Base-by-base conservation (phyloP, 1,140 invertebrate species). In the Drosophila leontia region DNA sequence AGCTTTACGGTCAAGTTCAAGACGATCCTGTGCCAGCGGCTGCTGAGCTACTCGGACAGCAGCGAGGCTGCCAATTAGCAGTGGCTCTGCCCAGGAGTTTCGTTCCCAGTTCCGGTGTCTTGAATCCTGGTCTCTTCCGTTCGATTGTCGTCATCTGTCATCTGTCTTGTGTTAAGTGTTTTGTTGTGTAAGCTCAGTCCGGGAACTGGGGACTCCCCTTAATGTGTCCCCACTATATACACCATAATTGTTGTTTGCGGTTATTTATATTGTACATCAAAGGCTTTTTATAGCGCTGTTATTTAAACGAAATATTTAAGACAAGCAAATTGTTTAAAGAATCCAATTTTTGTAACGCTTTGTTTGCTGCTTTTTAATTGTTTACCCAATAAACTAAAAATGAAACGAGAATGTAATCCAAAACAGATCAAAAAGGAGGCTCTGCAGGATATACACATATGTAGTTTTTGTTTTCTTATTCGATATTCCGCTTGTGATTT, bases 1-100 rank as follows among this genome's bases (percentile, higher is more conserved):
- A 87, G 75, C 61, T 88, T 92, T 64, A 86, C 81, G 45, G 90
- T 92, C 35, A 91, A 91, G 67, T 93, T 93, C 61, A 93, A 93
- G 80, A 90, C 92, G 64, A 90, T 90, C 57, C 64, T 93, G 56
- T 92, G 92, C 75, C 92, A 93, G 80, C 91, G 91, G 12, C 68
- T 93, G 69, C 78, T 92, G 39, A 91, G 85, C 82, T 82, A 91
- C 70, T 92, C 88, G 77, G 83, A 88, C 65, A 64, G 67, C 65
- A 68, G 71, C 37, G 79, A 86, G 48, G 50, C 75, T 57, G 48
- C 60, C 53, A 85, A 91, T 86, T 91, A 87, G 72, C 80, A 63
- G 44, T 56, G 69, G 48, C 60, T 72, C 34, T 61, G 48, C 57
- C 41, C 39, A 45, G 53, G 42, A 41, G 26, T 41, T 29, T 13